A percentile compares a stretch with the other conserved stretches of the same genome.
Evolutionary conservation across 2,113 vertebrate species (phyloP).

Genomic region (Mormyrus lacerda): DNA sequence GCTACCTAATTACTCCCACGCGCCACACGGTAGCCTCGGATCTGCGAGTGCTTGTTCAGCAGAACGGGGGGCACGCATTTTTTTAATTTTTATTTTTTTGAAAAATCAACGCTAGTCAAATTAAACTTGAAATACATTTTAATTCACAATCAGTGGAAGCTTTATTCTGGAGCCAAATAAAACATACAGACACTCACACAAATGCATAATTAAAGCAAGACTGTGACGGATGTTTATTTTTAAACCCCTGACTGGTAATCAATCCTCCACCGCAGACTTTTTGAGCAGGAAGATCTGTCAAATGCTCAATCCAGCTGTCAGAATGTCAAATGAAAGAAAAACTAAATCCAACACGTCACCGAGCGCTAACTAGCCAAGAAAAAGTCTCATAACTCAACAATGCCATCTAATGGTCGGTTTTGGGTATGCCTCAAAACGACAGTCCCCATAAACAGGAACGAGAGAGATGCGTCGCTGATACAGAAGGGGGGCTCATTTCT

Average conservation of each 20-base stretch:
- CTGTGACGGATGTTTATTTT: neutral
- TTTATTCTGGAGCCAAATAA: neutral
- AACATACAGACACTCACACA: neutral
- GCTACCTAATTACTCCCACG: conserved; percentile 11
- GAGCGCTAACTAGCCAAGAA: neutral
- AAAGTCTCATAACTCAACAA: conserved; percentile 16
- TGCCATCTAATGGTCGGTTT: conserved; percentile 50
- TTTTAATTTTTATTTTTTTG: neutral
- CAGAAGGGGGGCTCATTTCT: neutral
- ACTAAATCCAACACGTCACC: neutral
- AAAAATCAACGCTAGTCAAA: neutral
- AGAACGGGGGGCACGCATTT: neutral
- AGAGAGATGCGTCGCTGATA: neutral
- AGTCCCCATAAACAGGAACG: neutral
- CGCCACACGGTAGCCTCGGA: neutral
- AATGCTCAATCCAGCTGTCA: neutral
- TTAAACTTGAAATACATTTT: neutral
- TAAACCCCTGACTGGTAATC: neutral
- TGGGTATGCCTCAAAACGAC: neutral
- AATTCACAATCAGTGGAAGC: neutral
- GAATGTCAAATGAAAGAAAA: conserved; percentile 9
- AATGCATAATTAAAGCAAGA: neutral
- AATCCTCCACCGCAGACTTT: neutral
- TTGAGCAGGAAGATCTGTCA: neutral
- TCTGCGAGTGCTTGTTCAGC: neutral